Evolutionary conservation across 2,113 vertebrate species (phyloP).

Genomic region (Eolophus roseicapilla): DNA sequence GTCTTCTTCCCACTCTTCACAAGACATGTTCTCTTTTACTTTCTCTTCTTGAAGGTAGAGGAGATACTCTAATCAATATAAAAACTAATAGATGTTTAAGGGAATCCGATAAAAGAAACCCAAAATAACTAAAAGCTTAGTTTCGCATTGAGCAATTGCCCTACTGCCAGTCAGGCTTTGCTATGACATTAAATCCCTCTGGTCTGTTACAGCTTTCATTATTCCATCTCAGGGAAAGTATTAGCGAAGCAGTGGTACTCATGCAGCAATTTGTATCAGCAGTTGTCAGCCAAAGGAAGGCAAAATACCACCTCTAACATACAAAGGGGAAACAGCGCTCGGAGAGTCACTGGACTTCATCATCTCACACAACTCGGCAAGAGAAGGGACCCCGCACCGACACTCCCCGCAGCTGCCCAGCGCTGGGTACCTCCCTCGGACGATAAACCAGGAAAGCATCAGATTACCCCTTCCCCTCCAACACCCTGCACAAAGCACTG

Average conservation of each 20-base stretch:
- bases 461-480: too few relatives aligned
- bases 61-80: background rate
- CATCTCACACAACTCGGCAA: background rate
- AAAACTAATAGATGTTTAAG: background rate
- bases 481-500: accelerated
- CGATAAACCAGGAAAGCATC: background rate
- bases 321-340: background rate
- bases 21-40: background rate
- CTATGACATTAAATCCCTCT: background rate
- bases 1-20: background rate
- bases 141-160: background rate
- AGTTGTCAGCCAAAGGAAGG: background rate
- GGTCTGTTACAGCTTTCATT: background rate
- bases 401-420: background rate
- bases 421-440: background rate
- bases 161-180: background rate
- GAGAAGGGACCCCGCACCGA: background rate
- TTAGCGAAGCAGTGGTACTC: background rate
- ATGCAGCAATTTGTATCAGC: background rate
- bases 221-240: background rate
- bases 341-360: background rate
- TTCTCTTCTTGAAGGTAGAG: background rate
- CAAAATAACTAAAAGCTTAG: background rate
- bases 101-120: background rate
- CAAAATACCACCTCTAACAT: background rate